Conservation (phyloP, 2,113 vertebrate species). For the Xenopus laevis region DNA sequence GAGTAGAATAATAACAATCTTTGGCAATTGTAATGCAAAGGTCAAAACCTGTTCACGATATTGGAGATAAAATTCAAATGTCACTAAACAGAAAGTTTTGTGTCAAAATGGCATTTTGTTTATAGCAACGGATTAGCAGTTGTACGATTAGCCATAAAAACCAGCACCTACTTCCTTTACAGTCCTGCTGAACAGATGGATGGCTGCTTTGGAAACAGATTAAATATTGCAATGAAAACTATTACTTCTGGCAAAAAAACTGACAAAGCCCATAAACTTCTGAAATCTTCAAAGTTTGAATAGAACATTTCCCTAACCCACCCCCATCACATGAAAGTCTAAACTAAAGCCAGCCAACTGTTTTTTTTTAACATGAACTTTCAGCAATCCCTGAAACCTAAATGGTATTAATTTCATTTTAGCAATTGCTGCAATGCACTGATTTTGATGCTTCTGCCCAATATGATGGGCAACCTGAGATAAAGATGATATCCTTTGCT, state of each 20-base stretch:
- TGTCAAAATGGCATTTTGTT: neutral
- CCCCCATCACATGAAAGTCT: no score
- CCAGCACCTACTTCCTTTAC: neutral
- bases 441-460: no score
- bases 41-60: neutral
- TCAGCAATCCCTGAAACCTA: no score
- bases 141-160: neutral
- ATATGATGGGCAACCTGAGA: no score
- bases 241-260: neutral
- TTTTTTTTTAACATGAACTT: no score
- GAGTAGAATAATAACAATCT: neutral
- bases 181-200: neutral
- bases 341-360: no score
- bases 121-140: neutral
- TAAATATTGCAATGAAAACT: neutral
- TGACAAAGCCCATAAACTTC: neutral
- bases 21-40: neutral
- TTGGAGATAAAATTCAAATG: conserved; percentile 4
- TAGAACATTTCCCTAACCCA: no score
- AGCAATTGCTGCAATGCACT: no score
- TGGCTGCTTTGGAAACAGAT: neutral
- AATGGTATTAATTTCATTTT: no score
- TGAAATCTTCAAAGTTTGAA: neutral
- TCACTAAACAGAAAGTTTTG: neutral
- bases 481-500: no score